Evolutionary conservation across 2,888 invertebrate species (phyloP), one percentile per base, ranked within the genome.

Genomic region (Phyto melanocephala): DNA sequence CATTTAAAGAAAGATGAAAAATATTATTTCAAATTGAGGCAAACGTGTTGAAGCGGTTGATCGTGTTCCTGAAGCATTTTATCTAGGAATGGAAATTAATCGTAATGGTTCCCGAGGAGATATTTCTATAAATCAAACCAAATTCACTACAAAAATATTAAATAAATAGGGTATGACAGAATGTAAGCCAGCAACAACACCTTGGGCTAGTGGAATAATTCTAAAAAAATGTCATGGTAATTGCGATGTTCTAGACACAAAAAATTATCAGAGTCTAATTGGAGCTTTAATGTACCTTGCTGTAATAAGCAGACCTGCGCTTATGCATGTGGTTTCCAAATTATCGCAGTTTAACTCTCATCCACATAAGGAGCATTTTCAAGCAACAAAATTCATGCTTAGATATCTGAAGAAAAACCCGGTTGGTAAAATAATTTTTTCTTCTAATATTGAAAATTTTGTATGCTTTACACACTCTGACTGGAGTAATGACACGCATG

Each of bases 71-170:
- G 62, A 78, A 17, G 42, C 67, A 62, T 76, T 50, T 37, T 80
- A 82, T 33, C 47, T 84, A 7, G 78, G 81, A 0, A 75, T 84
- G 71, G 76, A 80, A 63, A 54, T 83, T 20, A 8, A 54, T 1
- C 35, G 77, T 62, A 68, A 74, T 20, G 81, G 74, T 4, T 50
- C 58, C 28, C 56, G 63, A 20, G 84, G 77, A 13, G 45, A 45
- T 1, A 72, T 83, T 1, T 37, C 37, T 1, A 77, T 84, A 17
- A 75, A 77, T 70, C 81, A 84, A 37, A 24, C 40, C 0, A 15
- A 54, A 7, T 82, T 82, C 40, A 62, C 68, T 1, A 10, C 54
- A 4, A 52, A 81, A 65, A 20, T 77, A 2, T n/a, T 83, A 2
- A 54, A 71, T 4, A 17, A 50, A 17, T 83, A 72, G 77, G 50